Evolutionary conservation across 1,140 invertebrate species (phyloP).

Genomic region (Hydropsyche tenuis): DNA sequence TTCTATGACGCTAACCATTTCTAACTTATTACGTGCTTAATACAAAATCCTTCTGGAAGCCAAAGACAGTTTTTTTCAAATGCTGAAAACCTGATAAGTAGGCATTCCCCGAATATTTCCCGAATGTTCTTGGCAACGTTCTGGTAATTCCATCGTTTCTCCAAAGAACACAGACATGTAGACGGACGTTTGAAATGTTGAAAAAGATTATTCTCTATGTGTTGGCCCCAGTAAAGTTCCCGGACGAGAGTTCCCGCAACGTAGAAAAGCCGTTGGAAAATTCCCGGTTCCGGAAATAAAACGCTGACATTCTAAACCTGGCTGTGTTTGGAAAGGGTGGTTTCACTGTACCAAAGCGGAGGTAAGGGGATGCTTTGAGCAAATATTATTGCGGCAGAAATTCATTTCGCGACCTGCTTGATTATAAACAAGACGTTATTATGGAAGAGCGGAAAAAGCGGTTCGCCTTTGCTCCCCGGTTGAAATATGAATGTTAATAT

Average conservation of each 20-base stretch:
- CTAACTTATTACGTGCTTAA: too few relatives aligned
- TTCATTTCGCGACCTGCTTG: slow-evolving; percentile 9
- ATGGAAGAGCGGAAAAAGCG: too few relatives aligned
- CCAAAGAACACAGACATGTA: too few relatives aligned
- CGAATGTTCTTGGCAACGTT: too few relatives aligned
- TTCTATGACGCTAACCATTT: too few relatives aligned
- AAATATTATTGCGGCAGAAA: slow-evolving; percentile 15
- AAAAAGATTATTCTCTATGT: neutral
- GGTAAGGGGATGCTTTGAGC: neutral
- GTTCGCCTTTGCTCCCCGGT: too few relatives aligned
- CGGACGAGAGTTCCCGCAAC: neutral
- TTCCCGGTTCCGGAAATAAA: neutral
- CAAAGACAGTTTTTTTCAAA: too few relatives aligned
- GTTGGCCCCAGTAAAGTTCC: neutral
- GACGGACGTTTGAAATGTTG: neutral
- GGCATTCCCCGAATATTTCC: too few relatives aligned
- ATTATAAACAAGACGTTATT: slow-evolving; percentile 14
- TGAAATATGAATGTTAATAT: neutral
- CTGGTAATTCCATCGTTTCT: too few relatives aligned
- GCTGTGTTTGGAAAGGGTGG: neutral
- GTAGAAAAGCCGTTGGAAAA: neutral
- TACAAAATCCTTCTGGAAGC: too few relatives aligned
- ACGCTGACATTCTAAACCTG: slow-evolving; percentile 11
- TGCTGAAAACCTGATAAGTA: too few relatives aligned
- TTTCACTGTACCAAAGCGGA: too few relatives aligned